These are phyloP conservation scores for Dasyurus viverrinus DNA, from an alignment of 2,113 vertebrate species.

Conservation along the genomic window DNA sequence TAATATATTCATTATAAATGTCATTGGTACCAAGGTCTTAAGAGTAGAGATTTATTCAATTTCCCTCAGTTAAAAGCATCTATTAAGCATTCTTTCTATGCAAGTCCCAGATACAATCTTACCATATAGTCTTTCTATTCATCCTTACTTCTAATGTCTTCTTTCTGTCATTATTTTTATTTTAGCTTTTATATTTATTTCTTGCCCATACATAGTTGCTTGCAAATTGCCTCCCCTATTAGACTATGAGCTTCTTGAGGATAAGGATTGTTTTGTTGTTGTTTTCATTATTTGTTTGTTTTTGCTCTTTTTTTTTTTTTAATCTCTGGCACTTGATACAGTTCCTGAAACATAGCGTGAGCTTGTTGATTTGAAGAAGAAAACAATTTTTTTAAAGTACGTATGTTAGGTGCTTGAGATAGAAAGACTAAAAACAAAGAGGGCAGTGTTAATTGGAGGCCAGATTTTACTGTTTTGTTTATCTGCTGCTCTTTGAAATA, in stretches of 20 bases:
- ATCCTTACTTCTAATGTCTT: neutral
- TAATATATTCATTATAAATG: neutral
- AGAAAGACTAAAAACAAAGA: neutral
- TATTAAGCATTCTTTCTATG: neutral
- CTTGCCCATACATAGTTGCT: neutral
- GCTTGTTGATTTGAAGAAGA: neutral
- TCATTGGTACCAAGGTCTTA: neutral
- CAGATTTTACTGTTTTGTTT: neutral
- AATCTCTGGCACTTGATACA: neutral
- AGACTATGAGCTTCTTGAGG: neutral
- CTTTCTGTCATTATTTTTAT: neutral
- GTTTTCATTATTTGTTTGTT: neutral
- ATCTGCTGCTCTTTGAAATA: slow-evolving; percentile 14
- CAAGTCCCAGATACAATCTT: neutral
- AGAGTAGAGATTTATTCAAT: neutral
- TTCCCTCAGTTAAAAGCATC: neutral
- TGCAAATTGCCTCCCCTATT: neutral
- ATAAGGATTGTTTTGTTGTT: neutral
- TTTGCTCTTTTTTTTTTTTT: neutral
- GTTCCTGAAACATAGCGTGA: neutral
- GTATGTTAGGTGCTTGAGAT: neutral
- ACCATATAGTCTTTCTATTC: neutral
- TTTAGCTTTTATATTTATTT: neutral
- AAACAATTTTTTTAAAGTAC: neutral
- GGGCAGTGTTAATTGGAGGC: neutral